A percentile compares a stretch with the other conserved stretches of the same genome.
Conservation (phyloP, 2,113 vertebrate genomes). For the Ivindomyrus marchei region DNA sequence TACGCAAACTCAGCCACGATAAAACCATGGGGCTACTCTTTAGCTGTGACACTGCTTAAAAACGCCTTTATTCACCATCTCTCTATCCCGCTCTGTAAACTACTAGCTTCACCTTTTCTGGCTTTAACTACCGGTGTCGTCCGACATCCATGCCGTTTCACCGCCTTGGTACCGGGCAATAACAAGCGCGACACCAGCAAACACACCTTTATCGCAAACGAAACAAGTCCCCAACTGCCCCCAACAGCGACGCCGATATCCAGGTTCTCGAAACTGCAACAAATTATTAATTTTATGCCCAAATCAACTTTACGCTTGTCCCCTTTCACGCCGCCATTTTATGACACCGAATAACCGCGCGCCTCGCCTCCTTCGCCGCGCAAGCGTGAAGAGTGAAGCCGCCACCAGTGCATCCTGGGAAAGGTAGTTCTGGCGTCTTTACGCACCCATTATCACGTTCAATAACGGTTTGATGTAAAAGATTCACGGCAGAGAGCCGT, state of each 20-base stretch:
- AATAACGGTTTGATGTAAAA: background rate
- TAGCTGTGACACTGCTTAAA: background rate
- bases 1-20: background rate
- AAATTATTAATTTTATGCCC: background rate
- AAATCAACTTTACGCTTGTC: slow-evolving; percentile 30
- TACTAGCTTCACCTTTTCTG: background rate
- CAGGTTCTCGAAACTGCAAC: background rate
- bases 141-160: background rate
- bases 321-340: slow-evolving; percentile 62
- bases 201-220: slow-evolving; percentile 36
- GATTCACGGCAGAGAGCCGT: background rate
- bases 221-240: background rate
- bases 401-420: background rate
- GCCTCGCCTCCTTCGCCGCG: slow-evolving; percentile 11
- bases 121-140: slow-evolving; percentile 12
- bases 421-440: background rate
- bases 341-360: slow-evolving; percentile 52
- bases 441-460: background rate
- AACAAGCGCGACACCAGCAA: background rate
- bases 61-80: background rate
- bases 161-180: background rate
- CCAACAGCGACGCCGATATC: background rate
- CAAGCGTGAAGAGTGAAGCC: background rate
- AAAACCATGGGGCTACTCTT: background rate
- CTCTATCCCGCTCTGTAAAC: background rate